Evolutionary conservation across 1,140 invertebrate species (phyloP), one percentile per base, ranked within the genome.

Genomic region (Platyscapa corneri): DNA sequence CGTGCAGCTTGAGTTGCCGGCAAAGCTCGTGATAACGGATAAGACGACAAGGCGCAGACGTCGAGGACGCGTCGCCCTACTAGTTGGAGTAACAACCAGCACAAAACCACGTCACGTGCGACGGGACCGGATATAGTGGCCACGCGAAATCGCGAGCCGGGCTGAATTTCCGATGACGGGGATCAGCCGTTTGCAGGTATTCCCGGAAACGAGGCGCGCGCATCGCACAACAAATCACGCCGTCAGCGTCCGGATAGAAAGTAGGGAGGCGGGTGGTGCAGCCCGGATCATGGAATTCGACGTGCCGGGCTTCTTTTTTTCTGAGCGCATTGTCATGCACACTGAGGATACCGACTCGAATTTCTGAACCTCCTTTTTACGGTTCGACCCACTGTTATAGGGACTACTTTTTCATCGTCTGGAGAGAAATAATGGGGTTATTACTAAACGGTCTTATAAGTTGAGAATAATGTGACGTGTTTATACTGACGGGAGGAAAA

Each of bases 181-280:
- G 49, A 20, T 53, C 49, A 16, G 16, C 12, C n/a, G n/a, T n/a
- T n/a, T 18, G 53, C 49, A 65, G 78, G 46, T 39, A 82, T 82
- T 82, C 80, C 72, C 67, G 80, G 80, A 82, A 82, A 74, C 27
- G 30, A n/a, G 27, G 78, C 37, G 34, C 42, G 65, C 79, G 34
- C 12, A 37, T 27, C 56, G 10, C 56, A 60, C 56, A 27, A 23
- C 10, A 27, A 60, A 60, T 60, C 78, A 6, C 7, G 16, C 20
- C 1, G 30, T 2, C 10, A 7, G 30, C 0, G 16, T 6, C 23
- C 7, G 46, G 78, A 81, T 81, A 81, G 78, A 82, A 82, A 72
- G 80, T 82, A 74, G 14, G 60, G 27, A 46, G n/a, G 16, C 42
- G 16, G n/a, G 46, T 30, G 14, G 70, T 74, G 37, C 37, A 74